phyloP scores from a whole-genome alignment of 2,888 invertebrate species.

The Nezara viridula region DNA sequence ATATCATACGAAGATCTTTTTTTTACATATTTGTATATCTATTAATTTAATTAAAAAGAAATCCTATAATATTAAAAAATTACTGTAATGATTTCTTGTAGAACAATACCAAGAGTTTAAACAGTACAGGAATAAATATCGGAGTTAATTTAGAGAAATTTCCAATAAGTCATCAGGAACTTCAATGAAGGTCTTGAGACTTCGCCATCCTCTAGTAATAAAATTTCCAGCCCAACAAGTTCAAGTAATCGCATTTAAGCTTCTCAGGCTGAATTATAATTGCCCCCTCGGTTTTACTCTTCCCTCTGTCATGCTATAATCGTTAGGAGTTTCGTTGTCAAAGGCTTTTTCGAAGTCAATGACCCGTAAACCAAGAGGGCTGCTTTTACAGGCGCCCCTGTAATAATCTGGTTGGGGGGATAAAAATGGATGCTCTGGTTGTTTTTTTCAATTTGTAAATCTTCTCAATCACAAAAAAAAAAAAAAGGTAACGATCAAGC shows the following conservation, averaged over 20 bases:
- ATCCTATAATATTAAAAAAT: too few species aligned
- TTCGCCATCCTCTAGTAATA: background rate
- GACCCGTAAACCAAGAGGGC: background rate
- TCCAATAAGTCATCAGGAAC: background rate
- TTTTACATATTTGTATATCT: too few species aligned
- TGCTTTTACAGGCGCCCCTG: background rate
- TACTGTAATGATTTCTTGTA: too few species aligned
- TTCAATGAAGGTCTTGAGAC: background rate
- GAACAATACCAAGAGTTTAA: too few species aligned
- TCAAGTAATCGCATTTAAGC: background rate
- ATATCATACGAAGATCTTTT: too few species aligned
- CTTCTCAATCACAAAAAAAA: background rate
- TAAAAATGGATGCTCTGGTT: background rate
- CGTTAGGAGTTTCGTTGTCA: background rate
- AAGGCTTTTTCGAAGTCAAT: conserved; percentile 12
- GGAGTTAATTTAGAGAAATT: background rate
- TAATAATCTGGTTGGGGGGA: background rate
- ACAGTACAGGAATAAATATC: too few species aligned
- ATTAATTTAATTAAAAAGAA: too few species aligned
- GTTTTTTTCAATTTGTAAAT: background rate
- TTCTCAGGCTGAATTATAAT: background rate
- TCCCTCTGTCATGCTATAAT: background rate
- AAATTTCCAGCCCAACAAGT: background rate
- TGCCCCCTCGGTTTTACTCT: background rate
- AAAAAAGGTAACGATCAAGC: too few species aligned